Percentiles rank a stretch among this genome's conserved stretches.
Conservation (phyloP, 2,797 vertebrate species). For the Gymnopithys bicolor region DNA sequence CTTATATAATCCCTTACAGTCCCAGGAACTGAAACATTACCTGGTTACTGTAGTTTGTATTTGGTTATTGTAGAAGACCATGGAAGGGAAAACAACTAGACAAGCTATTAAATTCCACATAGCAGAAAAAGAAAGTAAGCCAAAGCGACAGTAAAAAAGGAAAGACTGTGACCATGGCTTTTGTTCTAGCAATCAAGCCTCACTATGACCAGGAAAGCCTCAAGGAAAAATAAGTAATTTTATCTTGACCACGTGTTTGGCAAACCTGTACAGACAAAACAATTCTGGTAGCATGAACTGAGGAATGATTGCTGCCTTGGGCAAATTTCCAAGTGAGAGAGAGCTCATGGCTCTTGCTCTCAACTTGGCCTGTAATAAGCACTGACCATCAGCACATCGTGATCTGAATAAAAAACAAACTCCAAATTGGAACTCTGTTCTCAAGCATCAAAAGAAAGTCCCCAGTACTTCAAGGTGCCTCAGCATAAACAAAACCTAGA, state of each 20-base stretch:
- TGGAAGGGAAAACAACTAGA: background rate
- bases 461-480: background rate
- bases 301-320: slow-evolving; percentile 31
- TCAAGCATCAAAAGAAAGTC: background rate
- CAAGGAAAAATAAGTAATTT: slow-evolving; percentile 56
- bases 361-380: background rate
- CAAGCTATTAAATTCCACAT: background rate
- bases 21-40: background rate
- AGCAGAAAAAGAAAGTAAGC: slow-evolving; percentile 5
- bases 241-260: slow-evolving; percentile 26
- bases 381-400: background rate
- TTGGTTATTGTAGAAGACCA: background rate
- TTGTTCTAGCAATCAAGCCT: background rate
- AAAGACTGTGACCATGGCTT: background rate
- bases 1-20: background rate
- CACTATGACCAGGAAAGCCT: slow-evolving; percentile 1
- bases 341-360: slow-evolving; percentile 2
- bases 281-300: background rate
- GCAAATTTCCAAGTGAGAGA: slow-evolving; percentile 23
- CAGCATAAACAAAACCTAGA: background rate
- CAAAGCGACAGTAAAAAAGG: background rate
- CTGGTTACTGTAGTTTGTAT: background rate
- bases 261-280: slow-evolving; percentile 31
- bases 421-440: background rate
- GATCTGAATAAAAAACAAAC: slow-evolving; percentile 43